Evolutionary conservation across 2,888 invertebrate species (phyloP), one percentile per base, ranked within the genome.

Genomic region (Frankliniella fusca): DNA sequence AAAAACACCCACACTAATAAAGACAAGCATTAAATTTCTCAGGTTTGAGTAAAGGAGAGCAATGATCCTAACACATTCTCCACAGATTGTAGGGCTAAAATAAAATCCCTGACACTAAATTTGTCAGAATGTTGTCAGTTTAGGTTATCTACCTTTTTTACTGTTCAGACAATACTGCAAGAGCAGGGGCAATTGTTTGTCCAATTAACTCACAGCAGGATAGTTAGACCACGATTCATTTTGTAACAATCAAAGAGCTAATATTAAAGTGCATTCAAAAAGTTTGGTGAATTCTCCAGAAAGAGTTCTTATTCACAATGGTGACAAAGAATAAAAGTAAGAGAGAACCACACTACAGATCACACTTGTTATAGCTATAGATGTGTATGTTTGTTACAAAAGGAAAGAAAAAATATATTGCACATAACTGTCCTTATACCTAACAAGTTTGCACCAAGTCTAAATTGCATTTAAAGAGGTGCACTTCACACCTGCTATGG

Each of bases 41-140:
- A 76, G 5, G 2, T 38, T 54, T 12, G 20, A 54, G 70, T 27
- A 76, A 27, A 76, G 70, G 27, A 76, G 70, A 76, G 70, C 70
- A 76, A 76, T 76, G 27, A 76, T 76, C 70, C 70, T 23, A 76
- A 76, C 27, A 76, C 23, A 76, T 76, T 27, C 70, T 76, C 70
- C 70, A 76, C 70, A 76, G 23, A 76, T 76, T 11, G 23, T 76
- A 23, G 2, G 5, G 12, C 12, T 76, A 76, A 9, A 76, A 2
- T 76, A 76, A 76, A 8, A 23, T 76, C 23, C 12, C 70, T 76
- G 70, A 76, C 70, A 76, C 70, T 27, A 54, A 11, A 38, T 38
- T 5, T 38, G 5, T 38, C 38, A 38, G 38, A 38, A 38, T 38
- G 38, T 38, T 38, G 38, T 38, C 38, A n/a, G n/a, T n/a, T n/a